Evolutionary conservation across 2,797 vertebrate species (phyloP).

Genomic region (Linurgus olivaceus): DNA sequence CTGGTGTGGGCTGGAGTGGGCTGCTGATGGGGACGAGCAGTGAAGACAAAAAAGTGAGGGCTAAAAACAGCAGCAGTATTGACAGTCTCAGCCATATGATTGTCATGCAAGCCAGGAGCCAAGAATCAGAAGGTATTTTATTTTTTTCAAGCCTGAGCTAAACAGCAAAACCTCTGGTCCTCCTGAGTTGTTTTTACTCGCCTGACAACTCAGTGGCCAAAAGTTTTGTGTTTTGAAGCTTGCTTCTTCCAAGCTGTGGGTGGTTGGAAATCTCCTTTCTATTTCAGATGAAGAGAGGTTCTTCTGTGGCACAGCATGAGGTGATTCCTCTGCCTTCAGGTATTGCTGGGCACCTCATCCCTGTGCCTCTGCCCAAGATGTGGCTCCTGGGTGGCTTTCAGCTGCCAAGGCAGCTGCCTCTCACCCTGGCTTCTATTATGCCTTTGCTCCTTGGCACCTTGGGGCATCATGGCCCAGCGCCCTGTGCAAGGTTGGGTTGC

Average conservation of each 20-base stretch:
- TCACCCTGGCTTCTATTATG: fast-evolving
- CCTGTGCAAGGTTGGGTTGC: neutral
- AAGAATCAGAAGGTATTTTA: neutral
- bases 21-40: neutral
- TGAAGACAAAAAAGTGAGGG: conserved; percentile 25
- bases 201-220: neutral
- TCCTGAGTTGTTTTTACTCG: fast-evolving
- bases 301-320: neutral
- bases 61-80: conserved; percentile 39
- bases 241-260: neutral
- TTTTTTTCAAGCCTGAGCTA: neutral
- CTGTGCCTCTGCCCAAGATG: neutral
- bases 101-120: conserved; percentile 46
- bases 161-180: neutral
- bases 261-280: neutral
- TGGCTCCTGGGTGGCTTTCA: neutral
- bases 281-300: neutral
- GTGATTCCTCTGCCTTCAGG: neutral
- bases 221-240: conserved; percentile 9
- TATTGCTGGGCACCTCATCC: neutral
- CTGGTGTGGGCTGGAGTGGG: fast-evolving
- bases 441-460: neutral
- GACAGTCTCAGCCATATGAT: conserved; percentile 56
- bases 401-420: neutral
- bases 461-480: fast-evolving